phyloP scores from a whole-genome alignment of 1,140 invertebrate species.

The Danaus plexippus region DNA sequence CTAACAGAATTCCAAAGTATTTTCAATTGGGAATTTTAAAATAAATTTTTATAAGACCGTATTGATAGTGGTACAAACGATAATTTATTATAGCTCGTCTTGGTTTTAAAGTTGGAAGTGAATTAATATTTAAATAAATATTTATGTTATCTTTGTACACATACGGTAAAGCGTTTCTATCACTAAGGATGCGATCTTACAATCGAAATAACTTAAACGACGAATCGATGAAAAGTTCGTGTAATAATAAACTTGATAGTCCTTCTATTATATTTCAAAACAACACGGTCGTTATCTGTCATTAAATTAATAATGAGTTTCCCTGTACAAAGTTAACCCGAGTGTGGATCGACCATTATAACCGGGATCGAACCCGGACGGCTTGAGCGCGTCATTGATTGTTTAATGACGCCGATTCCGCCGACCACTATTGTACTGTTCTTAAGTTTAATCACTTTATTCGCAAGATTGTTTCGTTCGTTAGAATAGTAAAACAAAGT shows the following conservation, averaged over 20 bases:
- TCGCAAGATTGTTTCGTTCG: conserved; percentile 22
- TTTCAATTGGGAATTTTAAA: too few species aligned
- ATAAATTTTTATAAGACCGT: too few species aligned
- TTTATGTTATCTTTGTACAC: too few species aligned
- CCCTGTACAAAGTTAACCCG: conserved; percentile 30
- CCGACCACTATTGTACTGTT: conserved; percentile 25
- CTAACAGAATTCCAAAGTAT: neutral
- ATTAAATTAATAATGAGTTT: conserved; percentile 38
- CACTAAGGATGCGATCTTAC: too few species aligned
- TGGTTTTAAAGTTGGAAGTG: too few species aligned
- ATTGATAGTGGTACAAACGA: too few species aligned
- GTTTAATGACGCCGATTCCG: conserved; percentile 33
- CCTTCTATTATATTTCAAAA: neutral
- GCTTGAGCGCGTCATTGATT: conserved; percentile 38
- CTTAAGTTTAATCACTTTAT: conserved; percentile 37
- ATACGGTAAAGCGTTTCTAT: too few species aligned
- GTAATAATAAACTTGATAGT: conserved; percentile 1
- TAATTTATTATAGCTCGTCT: too few species aligned
- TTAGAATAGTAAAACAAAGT: neutral
- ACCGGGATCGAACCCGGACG: conserved; percentile 25
- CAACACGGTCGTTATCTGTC: conserved; percentile 17
- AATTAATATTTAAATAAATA: too few species aligned
- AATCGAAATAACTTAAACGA: too few species aligned
- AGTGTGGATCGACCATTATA: conserved; percentile 18
- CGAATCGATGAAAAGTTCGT: conserved; percentile 1